Percentiles rank a stretch among this genome's conserved stretches.
These are phyloP conservation scores for Corynorhinus townsendii DNA, from an alignment of 2,113 vertebrate species.

Conservation along the genomic window DNA sequence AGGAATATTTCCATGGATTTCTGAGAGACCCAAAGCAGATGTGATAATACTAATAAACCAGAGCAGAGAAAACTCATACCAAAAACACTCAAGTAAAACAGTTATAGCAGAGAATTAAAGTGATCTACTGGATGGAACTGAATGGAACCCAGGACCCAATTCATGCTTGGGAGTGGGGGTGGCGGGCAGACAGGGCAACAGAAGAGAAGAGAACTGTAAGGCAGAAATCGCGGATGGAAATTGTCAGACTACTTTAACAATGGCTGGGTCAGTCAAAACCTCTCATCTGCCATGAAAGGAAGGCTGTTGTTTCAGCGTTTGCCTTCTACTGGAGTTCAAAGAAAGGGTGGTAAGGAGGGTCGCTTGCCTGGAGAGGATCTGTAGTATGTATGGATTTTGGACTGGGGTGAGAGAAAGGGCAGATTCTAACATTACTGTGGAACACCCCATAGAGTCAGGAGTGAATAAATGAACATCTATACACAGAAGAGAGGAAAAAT, in stretches of 20 bases:
- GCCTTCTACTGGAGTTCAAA: neutral
- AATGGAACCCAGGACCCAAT: neutral
- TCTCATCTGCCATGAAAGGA: neutral
- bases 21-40: neutral
- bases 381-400: neutral
- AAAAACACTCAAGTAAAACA: neutral
- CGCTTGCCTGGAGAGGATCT: neutral
- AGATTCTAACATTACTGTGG: neutral
- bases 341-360: neutral
- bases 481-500: neutral
- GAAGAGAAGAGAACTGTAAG: neutral
- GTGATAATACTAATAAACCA: neutral
- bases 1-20: neutral
- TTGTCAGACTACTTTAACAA: neutral
- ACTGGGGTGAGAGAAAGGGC: neutral
- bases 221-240: neutral
- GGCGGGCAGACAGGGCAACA: neutral
- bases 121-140: neutral
- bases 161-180: neutral
- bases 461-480: neutral
- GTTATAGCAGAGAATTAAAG: neutral
- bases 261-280: neutral
- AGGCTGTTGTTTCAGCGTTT: neutral
- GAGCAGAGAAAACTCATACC: neutral
- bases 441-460: rapidly evolving